These are phyloP conservation scores for Cichlasoma orientale DNA, from an alignment of 2,797 vertebrate species.

Conservation along the genomic window DNA sequence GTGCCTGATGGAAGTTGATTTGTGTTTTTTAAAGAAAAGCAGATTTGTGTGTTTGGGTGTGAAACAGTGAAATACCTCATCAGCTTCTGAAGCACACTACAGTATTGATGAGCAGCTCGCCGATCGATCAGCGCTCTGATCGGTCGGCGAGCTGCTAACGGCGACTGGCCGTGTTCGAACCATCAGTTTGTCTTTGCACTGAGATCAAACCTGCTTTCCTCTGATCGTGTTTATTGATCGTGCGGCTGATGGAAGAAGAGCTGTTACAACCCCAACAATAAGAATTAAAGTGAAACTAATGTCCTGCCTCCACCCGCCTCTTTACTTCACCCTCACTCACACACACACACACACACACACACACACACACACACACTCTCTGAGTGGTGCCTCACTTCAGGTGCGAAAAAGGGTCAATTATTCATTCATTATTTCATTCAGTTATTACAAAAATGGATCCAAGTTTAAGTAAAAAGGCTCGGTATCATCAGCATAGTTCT, in stretches of 20 bases:
- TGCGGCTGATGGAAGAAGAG: slow-evolving; percentile 22
- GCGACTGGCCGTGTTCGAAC: not conserved
- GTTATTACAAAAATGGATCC: too few species aligned
- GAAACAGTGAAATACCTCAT: slow-evolving; percentile 75
- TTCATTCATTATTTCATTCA: not conserved
- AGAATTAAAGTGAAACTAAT: slow-evolving; percentile 17
- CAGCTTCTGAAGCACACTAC: slow-evolving; percentile 44
- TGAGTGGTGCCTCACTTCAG: too few species aligned
- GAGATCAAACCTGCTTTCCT: slow-evolving; percentile 11
- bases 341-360: not conserved
- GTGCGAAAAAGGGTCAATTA: too few species aligned
- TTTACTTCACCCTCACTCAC: not conserved
- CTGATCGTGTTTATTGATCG: slow-evolving; percentile 4
- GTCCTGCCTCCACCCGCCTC: not conserved
- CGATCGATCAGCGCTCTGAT: not conserved
- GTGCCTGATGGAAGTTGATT: slow-evolving; percentile 45
- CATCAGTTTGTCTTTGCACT: slow-evolving; percentile 19
- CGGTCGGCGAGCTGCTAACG: not conserved
- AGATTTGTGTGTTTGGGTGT: slow-evolving; percentile 50
- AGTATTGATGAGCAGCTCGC: slow-evolving; percentile 30
- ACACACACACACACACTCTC: not conserved
- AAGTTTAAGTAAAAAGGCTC: too few species aligned
- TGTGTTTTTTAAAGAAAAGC: slow-evolving; percentile 51
- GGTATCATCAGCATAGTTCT: not conserved
- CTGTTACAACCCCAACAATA: slow-evolving; percentile 24